Evolutionary conservation across 1,140 invertebrate species (phyloP).

Genomic region (Sinonovacula constricta): DNA sequence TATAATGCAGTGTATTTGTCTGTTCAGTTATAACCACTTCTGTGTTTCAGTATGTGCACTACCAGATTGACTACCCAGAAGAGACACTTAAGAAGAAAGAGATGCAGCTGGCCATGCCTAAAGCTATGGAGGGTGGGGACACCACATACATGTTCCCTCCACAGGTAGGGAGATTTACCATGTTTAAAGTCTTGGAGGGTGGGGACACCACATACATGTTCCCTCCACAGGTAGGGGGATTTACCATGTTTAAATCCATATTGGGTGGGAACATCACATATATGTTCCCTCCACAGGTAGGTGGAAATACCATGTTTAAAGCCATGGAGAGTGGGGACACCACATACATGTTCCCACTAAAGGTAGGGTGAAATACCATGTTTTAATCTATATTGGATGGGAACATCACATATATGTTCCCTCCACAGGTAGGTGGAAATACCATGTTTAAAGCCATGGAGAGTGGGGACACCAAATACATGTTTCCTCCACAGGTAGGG

Average conservation of each 20-base stretch:
- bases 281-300: slow-evolving; percentile 76
- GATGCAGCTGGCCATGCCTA: slow-evolving; percentile 49
- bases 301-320: no score
- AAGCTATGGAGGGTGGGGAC: slow-evolving; percentile 52
- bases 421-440: slow-evolving; percentile 68
- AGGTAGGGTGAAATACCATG: no score
- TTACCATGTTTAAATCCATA: slow-evolving; percentile 50
- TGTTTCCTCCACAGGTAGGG: no score
- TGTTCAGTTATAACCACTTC: no score
- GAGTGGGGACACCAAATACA: no score
- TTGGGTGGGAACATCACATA: slow-evolving; percentile 59
- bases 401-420: slow-evolving; percentile 72
- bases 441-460: no score
- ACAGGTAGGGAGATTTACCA: slow-evolving; percentile 67
- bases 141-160: slow-evolving; percentile 75
- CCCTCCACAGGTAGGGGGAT: slow-evolving; percentile 68
- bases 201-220: slow-evolving; percentile 73
- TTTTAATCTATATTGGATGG: slow-evolving; percentile 50
- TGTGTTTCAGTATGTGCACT: slow-evolving; percentile 88
- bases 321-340: no score
- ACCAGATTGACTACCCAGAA: slow-evolving; percentile 89
- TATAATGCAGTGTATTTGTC: no score
- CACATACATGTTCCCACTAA: no score
- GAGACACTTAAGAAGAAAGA: slow-evolving; percentile 47
- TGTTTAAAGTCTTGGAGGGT: slow-evolving; percentile 50